Evolutionary conservation across 2,888 invertebrate genomes (phyloP).

Genomic region (Neoascia interrupta): DNA sequence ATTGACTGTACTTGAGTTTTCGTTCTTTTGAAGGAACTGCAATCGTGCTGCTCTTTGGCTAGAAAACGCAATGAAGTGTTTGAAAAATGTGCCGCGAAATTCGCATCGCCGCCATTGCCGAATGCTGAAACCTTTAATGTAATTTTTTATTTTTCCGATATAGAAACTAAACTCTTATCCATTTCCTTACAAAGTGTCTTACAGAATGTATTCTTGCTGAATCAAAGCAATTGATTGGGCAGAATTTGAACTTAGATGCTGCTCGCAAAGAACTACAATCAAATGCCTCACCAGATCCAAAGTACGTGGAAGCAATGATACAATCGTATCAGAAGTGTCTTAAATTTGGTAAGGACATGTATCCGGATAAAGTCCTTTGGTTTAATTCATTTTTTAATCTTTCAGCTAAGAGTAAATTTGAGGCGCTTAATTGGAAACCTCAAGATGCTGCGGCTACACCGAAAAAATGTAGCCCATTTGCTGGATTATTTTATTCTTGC

Average conservation of each 20-base stretch:
- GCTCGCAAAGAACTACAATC: conserved; percentile 73
- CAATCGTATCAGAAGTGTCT: conserved; percentile 75
- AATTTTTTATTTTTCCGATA: no score
- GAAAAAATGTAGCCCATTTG: conserved; percentile 76
- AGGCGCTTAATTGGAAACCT: conserved; percentile 44
- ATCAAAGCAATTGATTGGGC: conserved; percentile 73
- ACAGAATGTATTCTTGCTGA: conserved; percentile 77
- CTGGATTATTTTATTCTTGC: conserved; percentile 77
- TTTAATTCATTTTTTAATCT: no score
- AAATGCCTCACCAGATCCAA: conserved; percentile 74
- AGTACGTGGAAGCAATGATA: conserved; percentile 75
- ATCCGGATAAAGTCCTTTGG: no score
- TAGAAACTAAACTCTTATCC: no score
- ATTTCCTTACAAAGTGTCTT: conserved; percentile 75
- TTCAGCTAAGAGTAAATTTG: conserved; percentile 66
- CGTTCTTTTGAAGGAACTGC: no score
- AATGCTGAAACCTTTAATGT: no score
- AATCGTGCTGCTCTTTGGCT: no score
- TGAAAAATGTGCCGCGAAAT: no score
- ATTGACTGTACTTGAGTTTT: no score
- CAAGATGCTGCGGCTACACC: conserved; percentile 59
- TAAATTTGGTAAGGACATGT: no score
- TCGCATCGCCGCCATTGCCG: no score
- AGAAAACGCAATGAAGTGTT: no score
- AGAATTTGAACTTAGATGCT: conserved; percentile 71